Conservation (phyloP, 1,140 invertebrate genomes). For the Arion vulgaris region DNA sequence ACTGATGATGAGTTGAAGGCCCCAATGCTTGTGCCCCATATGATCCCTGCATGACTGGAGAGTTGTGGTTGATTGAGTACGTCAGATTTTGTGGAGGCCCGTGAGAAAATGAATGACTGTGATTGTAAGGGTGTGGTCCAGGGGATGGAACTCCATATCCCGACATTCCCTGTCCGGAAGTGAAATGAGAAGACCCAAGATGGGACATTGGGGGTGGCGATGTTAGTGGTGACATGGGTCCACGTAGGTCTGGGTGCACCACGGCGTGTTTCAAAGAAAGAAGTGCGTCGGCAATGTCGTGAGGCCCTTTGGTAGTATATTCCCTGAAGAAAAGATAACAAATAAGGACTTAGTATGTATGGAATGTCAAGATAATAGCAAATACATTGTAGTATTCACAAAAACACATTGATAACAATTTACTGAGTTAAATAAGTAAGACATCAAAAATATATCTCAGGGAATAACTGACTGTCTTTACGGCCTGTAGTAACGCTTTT, state of each 20-base stretch:
- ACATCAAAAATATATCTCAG: too few species aligned
- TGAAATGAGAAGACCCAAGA: conserved; percentile 33
- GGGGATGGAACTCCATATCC: conserved; percentile 51
- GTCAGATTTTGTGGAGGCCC: conserved; percentile 40
- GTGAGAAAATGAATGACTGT: conserved; percentile 21
- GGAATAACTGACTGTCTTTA: too few species aligned
- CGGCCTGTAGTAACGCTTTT: too few species aligned
- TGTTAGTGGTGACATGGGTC: conserved; percentile 58
- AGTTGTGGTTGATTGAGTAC: conserved; percentile 71
- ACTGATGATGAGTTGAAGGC: conserved; percentile 17
- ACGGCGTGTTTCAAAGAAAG: conserved; percentile 89
- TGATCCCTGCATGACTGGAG: conserved; percentile 39
- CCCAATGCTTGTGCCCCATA: conserved; percentile 27
- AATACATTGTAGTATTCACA: too few species aligned
- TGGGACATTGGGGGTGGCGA: conserved; percentile 53
- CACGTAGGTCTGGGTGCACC: conserved; percentile 79
- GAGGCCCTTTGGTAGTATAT: conserved; percentile 60
- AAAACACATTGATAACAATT: too few species aligned
- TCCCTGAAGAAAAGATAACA: conserved; percentile 8
- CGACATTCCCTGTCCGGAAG: conserved; percentile 16
- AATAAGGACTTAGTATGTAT: background rate
- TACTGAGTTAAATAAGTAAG: too few species aligned
- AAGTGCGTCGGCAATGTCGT: conserved; percentile 87
- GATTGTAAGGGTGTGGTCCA: conserved; percentile 49
- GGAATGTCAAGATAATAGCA: too few species aligned